Evolutionary conservation across 2,888 invertebrate genomes (phyloP), one percentile per base, ranked within the genome.

Genomic region (Tanypteryx hageni): DNA sequence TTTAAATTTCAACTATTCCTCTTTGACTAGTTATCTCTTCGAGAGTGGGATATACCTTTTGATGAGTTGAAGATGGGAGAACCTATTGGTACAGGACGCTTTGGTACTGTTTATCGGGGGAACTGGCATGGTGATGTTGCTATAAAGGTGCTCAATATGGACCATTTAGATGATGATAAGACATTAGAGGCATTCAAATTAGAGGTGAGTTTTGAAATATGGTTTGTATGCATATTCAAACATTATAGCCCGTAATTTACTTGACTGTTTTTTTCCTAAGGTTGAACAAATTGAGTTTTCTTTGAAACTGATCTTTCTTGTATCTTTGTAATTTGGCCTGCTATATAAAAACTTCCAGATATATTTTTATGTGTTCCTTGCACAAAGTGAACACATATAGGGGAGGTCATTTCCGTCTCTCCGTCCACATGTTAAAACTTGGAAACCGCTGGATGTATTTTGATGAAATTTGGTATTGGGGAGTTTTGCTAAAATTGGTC

Each of bases 91-190:
- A 97, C 97, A 57, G 99, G 99, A 0, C 96, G 99, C 93, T 99
- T 99, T 96, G 99, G 99, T 92, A 98, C 98, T 4, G 99, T 99
- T 92, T 98, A 98, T 95, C 97, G 98, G 93, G 99, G 99, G 93
- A 97, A 98, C 94, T 99, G 99, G 99, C 99, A 99, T 95, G 99
- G 99, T 61, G 98, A 99, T 95, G 99, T 99, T 57, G 99, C 99
- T 44, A 98, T 99, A 93, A 99, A 99, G 96, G 96, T 99, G 94
- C 96, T 99, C 93, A 98, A 99, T 95, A 98, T 99, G 96, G 98
- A 98, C 95, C 97, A 98, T 94, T 96, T 98, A 93, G 97, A 98
- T 94, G 98, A 98, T 94, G 97, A 98, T 94, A 96, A 96, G 94
- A 98, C 98, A 93, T 96, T 99, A 92, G 99, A 99, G 94, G 98